phyloP scores from a whole-genome alignment of 1,140 invertebrate species.

The Sipha flava region DNA sequence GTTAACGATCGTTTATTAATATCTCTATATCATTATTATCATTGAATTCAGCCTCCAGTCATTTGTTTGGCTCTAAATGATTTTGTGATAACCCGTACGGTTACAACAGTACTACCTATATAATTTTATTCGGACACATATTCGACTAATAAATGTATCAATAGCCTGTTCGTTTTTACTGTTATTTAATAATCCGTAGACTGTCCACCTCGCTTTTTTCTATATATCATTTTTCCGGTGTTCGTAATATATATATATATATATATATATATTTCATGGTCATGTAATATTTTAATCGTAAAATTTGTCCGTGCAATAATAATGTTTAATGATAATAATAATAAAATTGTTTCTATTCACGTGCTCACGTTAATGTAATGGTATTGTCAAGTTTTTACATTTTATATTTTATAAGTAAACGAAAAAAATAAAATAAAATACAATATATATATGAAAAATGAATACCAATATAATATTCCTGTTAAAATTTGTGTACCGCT shows the following conservation, averaged over 20 bases:
- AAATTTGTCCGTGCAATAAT: neutral
- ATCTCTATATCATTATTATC: neutral
- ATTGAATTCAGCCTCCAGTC: neutral
- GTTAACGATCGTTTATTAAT: neutral
- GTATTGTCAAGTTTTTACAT: neutral
- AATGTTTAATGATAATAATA: neutral
- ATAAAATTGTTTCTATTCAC: neutral
- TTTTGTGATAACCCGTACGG: neutral
- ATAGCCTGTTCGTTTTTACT: no score
- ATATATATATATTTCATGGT: no score
- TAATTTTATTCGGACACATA: no score
- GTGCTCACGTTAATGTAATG: neutral
- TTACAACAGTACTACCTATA: no score
- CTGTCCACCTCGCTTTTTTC: neutral
- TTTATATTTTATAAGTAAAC: slow-evolving; percentile 4
- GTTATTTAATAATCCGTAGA: neutral
- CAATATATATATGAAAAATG: no score
- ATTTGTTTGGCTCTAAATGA: neutral
- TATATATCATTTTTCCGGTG: neutral
- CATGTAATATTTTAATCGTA: no score
- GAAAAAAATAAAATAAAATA: neutral
- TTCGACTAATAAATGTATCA: no score
- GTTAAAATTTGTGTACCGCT: neutral
- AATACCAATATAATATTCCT: neutral
- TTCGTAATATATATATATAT: no score